phyloP scores from a whole-genome alignment of 2,888 invertebrate genomes.

The Amiota mariae region DNA sequence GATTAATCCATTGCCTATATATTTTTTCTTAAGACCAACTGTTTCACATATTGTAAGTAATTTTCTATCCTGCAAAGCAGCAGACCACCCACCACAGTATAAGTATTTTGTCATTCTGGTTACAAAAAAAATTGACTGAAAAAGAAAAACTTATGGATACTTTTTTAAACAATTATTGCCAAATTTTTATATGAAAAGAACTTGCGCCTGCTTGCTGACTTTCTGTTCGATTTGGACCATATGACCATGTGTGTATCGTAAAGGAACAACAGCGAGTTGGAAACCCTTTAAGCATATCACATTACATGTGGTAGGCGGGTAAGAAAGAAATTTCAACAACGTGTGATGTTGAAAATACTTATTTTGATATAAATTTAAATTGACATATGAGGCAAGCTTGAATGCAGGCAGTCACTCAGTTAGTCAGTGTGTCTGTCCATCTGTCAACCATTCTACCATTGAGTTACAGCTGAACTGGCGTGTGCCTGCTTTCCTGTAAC shows the following conservation, averaged over 20 bases:
- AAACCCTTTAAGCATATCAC: constrained; percentile 69
- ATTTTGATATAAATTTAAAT: constrained; percentile 61
- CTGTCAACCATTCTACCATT: too few species aligned
- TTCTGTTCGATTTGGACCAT: constrained; percentile 53
- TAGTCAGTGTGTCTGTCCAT: too few species aligned
- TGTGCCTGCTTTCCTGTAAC: constrained; percentile 53
- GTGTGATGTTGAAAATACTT: constrained; percentile 50
- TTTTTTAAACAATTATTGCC: constrained; percentile 19
- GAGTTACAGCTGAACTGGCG: constrained; percentile 40
- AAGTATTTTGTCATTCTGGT: neutral
- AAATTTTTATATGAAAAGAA: constrained; percentile 30
- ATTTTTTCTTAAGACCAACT: neutral
- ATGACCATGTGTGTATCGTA: constrained; percentile 44
- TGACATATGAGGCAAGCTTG: constrained; percentile 58
- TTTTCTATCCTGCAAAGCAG: too few species aligned
- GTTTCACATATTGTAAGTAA: neutral
- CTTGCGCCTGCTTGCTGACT: constrained; percentile 42
- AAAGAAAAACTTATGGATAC: constrained; percentile 26
- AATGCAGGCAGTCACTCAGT: neutral
- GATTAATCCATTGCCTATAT: neutral
- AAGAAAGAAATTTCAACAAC: neutral
- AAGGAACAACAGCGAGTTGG: constrained; percentile 29
- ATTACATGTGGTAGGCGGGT: constrained; percentile 49
- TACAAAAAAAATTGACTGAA: constrained; percentile 33
- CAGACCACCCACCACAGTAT: constrained; percentile 20